Base-by-base conservation (phyloP, 2,888 invertebrate species). In the Latrodectus elegans region DNA sequence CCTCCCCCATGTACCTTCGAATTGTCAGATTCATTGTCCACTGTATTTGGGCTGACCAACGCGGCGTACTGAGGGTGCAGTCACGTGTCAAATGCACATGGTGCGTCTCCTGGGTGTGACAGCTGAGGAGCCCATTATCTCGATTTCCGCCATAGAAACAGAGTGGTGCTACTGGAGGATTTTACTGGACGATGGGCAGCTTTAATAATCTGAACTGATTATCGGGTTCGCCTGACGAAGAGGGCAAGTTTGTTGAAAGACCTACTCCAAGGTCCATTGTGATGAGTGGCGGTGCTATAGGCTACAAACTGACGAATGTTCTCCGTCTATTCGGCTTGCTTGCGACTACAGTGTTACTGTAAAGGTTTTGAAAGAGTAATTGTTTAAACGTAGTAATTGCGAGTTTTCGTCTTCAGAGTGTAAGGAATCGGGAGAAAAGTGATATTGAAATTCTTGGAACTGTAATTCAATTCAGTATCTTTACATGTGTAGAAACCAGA, bases 61-160 rank as follows among this genome's bases (percentile, higher is more conserved):
- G 70, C 71, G 79, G 79, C 55, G 79, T 12, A 60, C 60, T 15
- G n/a, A n/a, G 60, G 14, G n/a, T n/a, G 79, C 71, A 68, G 55
- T 77, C 77, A 77, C 77, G 53, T 79, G 79, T 79, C 79, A 79
- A 26, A 17, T 17, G 79, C 79, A 79, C 79, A 68, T 79, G 79
- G n/a, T 15, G 53, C 68, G 68, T 68, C 52, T 49, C 71, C 70
- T 71, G 79, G 70, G n/a, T 51, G 68, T 14, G 68, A 49, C 38
- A 14, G 22, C 22, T 22, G 53, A 77, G 52, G 53, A 49, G 77
- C 17, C 68, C 77, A 77, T 77, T 77, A 68, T 67, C 68, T 77
- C 49, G n/a, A 38, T 17, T 9, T 60, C n/a, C 60, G 60, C 12
- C n/a, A n/a, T n/a, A 60, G 60, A 15, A 15, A 60, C 14, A 60